Conservation (phyloP, 2,888 invertebrate species). For the Camponotus fellah region DNA sequence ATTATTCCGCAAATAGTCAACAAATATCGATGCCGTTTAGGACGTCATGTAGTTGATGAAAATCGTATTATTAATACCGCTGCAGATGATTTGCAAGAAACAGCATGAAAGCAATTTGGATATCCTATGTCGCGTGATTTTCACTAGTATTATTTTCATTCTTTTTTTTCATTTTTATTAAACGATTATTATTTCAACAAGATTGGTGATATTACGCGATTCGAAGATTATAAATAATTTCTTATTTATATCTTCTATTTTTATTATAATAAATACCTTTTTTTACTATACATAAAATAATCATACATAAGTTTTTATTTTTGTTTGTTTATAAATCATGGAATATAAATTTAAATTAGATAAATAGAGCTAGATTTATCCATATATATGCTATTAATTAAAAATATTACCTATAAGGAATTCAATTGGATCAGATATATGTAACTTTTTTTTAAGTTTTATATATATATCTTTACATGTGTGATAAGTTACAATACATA, state of each 20-base stretch:
- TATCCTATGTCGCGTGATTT: background rate
- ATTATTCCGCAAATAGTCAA: constrained; percentile 83
- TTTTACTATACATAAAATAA: background rate
- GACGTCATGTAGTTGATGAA: constrained; percentile 80
- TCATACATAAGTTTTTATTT: background rate
- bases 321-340: background rate
- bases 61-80: constrained; percentile 81
- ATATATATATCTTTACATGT: too few species aligned
- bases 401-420: too few species aligned
- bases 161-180: background rate
- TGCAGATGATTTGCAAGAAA: constrained; percentile 79
- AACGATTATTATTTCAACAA: background rate
- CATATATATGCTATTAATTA: background rate
- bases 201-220: background rate
- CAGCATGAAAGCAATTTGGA: constrained; percentile 49
- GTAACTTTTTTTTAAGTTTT: too few species aligned
- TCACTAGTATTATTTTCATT: background rate
- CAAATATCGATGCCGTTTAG: constrained; percentile 75
- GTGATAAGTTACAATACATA: too few species aligned
- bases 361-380: background rate
- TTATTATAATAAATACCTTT: background rate
- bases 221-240: background rate
- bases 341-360: background rate
- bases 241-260: background rate
- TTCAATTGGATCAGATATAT: too few species aligned